Conservation (phyloP, 1,140 invertebrate species). For the Heliconius hewitsoni region DNA sequence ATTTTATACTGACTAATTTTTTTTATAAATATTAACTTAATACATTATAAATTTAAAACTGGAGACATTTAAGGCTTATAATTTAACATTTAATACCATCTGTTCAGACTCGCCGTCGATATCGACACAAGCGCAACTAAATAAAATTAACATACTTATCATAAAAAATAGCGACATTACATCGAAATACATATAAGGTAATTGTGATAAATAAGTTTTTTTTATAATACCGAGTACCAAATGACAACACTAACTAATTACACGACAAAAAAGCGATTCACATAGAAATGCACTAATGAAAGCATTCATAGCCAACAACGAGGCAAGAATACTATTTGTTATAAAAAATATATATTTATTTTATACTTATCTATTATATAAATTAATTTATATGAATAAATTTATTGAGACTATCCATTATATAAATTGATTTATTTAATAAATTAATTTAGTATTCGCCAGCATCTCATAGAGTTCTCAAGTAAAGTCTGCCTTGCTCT, state of each 20-base stretch:
- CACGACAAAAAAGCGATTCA: conserved; percentile 10
- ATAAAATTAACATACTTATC: background rate
- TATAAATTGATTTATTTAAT: conserved; percentile 19
- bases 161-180: conserved; percentile 15
- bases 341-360: background rate
- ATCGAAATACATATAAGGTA: background rate
- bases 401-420: too few species aligned
- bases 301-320: conserved; percentile 11
- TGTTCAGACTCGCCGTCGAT: background rate
- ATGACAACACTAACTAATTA: conserved; percentile 25
- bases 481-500: background rate
- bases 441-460: conserved; percentile 28
- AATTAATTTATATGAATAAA: too few species aligned
- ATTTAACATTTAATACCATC: background rate
- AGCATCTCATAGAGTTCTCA: conserved; percentile 12
- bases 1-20: conserved; percentile 63
- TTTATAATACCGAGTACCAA: conserved; percentile 12
- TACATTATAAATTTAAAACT: conserved; percentile 6
- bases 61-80: background rate
- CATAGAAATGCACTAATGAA: conserved; percentile 19
- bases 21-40: conserved; percentile 45
- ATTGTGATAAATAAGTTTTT: conserved; percentile 23
- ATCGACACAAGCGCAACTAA: background rate
- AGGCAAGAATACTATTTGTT: conserved; percentile 16
- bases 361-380: too few species aligned